Evolutionary conservation across 2,888 invertebrate species (phyloP), one percentile per base, ranked within the genome.

Genomic region (Lymantria monacha): DNA sequence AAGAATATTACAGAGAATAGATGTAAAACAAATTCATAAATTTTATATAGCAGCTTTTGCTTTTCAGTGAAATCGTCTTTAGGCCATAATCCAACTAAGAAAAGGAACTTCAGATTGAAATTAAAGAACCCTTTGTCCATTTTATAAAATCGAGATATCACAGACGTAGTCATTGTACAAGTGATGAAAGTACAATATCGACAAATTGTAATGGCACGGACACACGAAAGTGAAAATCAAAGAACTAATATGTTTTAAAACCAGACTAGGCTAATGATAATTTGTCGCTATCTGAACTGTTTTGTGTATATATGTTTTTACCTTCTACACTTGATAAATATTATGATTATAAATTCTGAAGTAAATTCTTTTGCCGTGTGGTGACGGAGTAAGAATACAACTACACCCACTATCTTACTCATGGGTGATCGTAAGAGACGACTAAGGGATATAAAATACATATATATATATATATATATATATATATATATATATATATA

Each of bases 61-160:
- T 48, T 59, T 43, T 42, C 52, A 0, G 74, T 63, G 60, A 74
- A 72, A 3, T 70, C 50, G 12, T 81, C 63, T 11, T 68, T 60
- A 0, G 83, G 82, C 88, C 88, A 89, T 50, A 88, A 61, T 11
- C 89, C 88, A 1, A 83, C 77, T 3, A 66, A 61, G 51, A 71
- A 77, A 22, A 89, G 72, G 51, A 72, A 85, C 59, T 81, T 79
- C 41, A 87, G 54, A 57, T 88, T 88, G 38, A 83, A 79, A 40
- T 76, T 72, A 55, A 87, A 85, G 38, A 81, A 77, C 46, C 80
- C 69, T 13, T 73, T 60, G 14, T 74, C 66, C 3, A 65, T 51
- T n/a, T 49, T 50, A 22, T 63, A 55, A 13, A 69, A 63, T n/a
- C 63, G 62, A 40, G 63, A 58, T 33, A 69, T 15, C 36, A 56